Evolutionary conservation across 1,140 invertebrate species (phyloP), one percentile per base, ranked within the genome.

Genomic region (Drosophila tsacasi): DNA sequence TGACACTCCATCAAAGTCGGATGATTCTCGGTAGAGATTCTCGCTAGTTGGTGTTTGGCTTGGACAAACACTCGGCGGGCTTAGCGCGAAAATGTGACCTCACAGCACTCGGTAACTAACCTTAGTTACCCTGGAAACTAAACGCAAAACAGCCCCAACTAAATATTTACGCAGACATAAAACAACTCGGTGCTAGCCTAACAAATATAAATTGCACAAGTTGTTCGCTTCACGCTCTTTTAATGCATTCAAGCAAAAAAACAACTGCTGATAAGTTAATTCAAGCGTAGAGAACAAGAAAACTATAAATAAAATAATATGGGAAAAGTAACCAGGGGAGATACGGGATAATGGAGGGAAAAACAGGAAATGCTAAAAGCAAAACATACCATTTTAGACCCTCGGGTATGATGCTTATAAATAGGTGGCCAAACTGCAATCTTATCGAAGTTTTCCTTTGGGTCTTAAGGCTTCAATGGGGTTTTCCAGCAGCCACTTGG

Each of bases 101-200:
- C 35, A 54, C 54, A 27, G 50, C 57, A 35, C 30, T 25, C 54
- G 57, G 21, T 71, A 60, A 79, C 71, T 82, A 73, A 77, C 73
- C 76, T 58, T 61, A 80, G 62, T 64, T 66, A 65, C 44, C 66
- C 39, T 50, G 42, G 71, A 19, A 39, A 19, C 47, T 30, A 58
- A 23, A 25, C 39, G 66, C 6, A 6, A 52, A 52, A 59, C 49
- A 35, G 27, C 50, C 55, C 54, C 73, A 61, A 73, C 58, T 71
- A 55, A 78, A 85, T 87, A 68, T 83, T 69, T 61, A 21, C 47
- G 35, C 42, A 66, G 59, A 54, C 25, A 52, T 59, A 58, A 37
- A 55, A 76, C 42, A 58, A 58, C 35, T 21, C 17, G n/a, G 54
- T 55, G 55, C 32, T 50, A 52, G 15, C 40, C 9, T 39, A 19